Evolutionary conservation across 2,888 invertebrate species (phyloP), one percentile per base, ranked within the genome.

Genomic region (Diplazon laetatorius): DNA sequence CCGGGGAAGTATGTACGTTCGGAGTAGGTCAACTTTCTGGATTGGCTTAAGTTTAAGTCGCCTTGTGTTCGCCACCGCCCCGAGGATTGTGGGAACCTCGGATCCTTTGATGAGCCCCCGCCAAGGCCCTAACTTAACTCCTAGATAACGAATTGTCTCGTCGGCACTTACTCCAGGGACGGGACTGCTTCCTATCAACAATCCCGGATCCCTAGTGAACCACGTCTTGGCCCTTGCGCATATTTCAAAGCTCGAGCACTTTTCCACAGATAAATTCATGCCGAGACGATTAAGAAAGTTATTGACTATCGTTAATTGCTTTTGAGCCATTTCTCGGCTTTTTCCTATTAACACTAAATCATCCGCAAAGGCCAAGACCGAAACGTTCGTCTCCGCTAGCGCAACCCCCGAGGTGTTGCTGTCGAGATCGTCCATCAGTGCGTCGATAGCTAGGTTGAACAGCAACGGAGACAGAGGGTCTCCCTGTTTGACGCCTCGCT

Each of bases 391-490:
- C 1, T 37, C 50, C 37, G 6, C 66, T 2, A 60, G 1, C 1
- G 14, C 18, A 0, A 69, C 37, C 0, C 82, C 78, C 8, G 8
- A 1, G 0, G 66, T 48, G 0, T 35, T 1, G 0, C 35, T 2
- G 0, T 73, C 14, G 0, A 87, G 65, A 25, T 73, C 76, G 0
- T 85, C 86, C 1, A 88, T 82, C 2, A 89, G 18, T 0, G 86
- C 37, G 37, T 89, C 86, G 0, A 87, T 48, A 0, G 83, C 44
- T 20, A 73, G 18, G n/a, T 68, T 68, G n/a, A 68, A 68, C 2
- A 68, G n/a, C 20, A 68, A n/a, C 1, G 68, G 57, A 1, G 68
- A 68, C 2, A 70, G 16, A 14, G 59, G 69, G 37, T 70, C 59
- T 0, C 69, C 69, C 18, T 70, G 69, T n/a, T 70, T 70, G 4